Evolutionary conservation across 2,888 invertebrate genomes (phyloP).

Genomic region (Drosophila birchii): DNA sequence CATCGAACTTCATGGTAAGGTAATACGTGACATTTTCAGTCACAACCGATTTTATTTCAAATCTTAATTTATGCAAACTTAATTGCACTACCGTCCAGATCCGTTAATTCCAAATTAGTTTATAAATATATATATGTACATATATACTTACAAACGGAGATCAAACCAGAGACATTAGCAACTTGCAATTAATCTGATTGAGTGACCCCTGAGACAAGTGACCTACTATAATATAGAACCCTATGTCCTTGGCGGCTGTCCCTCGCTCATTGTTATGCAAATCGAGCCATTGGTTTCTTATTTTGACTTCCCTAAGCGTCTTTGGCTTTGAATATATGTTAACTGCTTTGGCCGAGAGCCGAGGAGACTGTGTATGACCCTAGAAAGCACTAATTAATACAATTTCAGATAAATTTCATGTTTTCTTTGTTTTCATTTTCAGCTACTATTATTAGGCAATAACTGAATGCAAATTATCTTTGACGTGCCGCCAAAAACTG

Average conservation of each 20-base stretch:
- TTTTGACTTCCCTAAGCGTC: not conserved
- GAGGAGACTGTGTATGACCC: constrained; percentile 1
- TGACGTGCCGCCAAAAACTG: constrained; percentile 31
- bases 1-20: constrained; percentile 70
- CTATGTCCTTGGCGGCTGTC: constrained; percentile 29
- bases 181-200: constrained; percentile 27
- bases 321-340: constrained; percentile 21
- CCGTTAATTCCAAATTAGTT: constrained; percentile 65
- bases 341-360: constrained; percentile 25
- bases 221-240: constrained; percentile 31
- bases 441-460: constrained; percentile 13
- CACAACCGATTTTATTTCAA: constrained; percentile 48
- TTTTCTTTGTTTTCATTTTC: constrained; percentile 8
- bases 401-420: constrained; percentile 4
- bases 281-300: not conserved
- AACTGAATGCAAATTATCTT: constrained; percentile 7
- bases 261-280: constrained; percentile 18
- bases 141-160: constrained; percentile 24
- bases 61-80: constrained; percentile 71
- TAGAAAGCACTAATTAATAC: constrained; percentile 35
- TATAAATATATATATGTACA: not conserved
- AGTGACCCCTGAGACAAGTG: constrained; percentile 24
- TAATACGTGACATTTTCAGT: constrained; percentile 51
- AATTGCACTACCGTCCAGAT: constrained; percentile 59
- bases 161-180: constrained; percentile 5